Percentiles rank a stretch among this genome's conserved stretches.
Conservation (phyloP, 2,113 vertebrate species). For the Herpetotheres cachinnans region DNA sequence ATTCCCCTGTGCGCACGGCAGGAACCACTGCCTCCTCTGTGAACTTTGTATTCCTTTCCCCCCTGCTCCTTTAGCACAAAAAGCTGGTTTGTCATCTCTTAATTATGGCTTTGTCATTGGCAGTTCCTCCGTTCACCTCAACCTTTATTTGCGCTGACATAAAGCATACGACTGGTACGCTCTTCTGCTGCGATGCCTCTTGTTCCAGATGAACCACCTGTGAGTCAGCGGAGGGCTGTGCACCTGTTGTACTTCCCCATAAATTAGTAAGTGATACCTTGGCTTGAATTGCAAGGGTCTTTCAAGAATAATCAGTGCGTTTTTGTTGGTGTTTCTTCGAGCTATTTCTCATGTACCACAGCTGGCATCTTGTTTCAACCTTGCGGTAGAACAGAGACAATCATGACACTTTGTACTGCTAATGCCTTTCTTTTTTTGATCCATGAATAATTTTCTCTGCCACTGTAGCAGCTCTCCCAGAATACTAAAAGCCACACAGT, state of each 20-base stretch:
- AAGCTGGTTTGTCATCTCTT: conserved; percentile 12
- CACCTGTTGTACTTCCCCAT: background rate
- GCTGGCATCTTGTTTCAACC: background rate
- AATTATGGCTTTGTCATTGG: background rate
- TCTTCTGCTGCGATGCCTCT: background rate
- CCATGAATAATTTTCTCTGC: conserved; percentile 26
- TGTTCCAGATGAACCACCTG: background rate
- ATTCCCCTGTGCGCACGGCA: background rate
- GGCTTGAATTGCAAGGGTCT: background rate
- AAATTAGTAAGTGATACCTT: conserved; percentile 13
- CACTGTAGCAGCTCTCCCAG: conserved; percentile 3
- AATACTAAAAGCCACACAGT: background rate
- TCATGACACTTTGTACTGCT: conserved; percentile 10
- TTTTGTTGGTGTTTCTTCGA: conserved; percentile 9
- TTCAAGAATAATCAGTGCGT: conserved; percentile 8
- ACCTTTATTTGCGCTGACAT: background rate
- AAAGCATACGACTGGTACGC: background rate
- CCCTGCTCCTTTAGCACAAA: background rate
- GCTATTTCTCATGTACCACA: background rate
- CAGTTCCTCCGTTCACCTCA: conserved; percentile 1
- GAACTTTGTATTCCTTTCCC: background rate
- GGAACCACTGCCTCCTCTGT: background rate
- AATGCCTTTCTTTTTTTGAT: conserved; percentile 3
- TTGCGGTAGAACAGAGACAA: background rate
- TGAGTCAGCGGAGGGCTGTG: background rate